Conservation (phyloP, 2,797 vertebrate species). For the Megaceryle alcyon region DNA sequence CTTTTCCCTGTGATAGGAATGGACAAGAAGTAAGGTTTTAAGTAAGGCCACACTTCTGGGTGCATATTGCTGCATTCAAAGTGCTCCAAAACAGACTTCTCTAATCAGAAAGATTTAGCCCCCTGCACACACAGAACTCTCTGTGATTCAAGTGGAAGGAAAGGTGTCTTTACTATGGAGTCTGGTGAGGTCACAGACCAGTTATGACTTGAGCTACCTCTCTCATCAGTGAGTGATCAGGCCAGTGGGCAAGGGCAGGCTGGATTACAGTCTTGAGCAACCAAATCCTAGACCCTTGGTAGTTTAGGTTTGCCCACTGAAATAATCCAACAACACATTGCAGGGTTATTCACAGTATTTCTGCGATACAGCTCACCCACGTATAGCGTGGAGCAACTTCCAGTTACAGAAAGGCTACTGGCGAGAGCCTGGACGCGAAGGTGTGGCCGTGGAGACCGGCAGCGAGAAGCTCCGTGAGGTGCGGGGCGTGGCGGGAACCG, state of each 20-base stretch:
- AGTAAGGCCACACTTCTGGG: not conserved
- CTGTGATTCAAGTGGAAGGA: not conserved
- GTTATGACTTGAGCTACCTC: not conserved
- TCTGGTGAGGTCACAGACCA: not conserved
- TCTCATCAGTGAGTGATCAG: not conserved
- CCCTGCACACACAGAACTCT: not conserved
- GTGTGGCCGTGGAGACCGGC: not conserved
- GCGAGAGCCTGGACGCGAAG: not conserved
- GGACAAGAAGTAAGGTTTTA: not conserved
- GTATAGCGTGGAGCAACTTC: not conserved
- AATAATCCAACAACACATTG: not conserved
- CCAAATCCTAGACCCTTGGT: not conserved
- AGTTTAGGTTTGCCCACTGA: not conserved
- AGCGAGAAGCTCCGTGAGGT: not conserved
- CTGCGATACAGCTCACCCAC: not conserved
- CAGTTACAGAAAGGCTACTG: too few relatives aligned
- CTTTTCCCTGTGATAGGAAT: not conserved
- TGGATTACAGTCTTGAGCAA: not conserved
- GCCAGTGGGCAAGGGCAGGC: not conserved
- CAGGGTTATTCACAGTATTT: not conserved
- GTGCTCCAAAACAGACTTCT: not conserved
- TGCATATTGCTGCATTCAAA: not conserved
- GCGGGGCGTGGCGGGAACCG: not conserved
- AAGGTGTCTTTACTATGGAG: not conserved
- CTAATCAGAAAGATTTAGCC: not conserved